Percentiles rank a stretch among this genome's conserved stretches.
phyloP scores from a whole-genome alignment of 1,140 invertebrate genomes.

The Conus ventricosus region DNA sequence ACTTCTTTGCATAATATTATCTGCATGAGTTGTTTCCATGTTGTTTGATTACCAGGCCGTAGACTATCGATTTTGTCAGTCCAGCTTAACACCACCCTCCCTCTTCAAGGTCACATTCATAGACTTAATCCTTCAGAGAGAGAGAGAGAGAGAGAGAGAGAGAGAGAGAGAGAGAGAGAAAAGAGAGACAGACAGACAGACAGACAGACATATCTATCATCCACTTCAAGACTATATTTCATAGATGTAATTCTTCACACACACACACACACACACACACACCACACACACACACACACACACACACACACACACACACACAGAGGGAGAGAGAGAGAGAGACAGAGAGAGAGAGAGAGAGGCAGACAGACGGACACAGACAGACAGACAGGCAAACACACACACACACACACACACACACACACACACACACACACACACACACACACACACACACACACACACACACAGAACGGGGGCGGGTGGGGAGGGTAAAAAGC shows the following conservation, averaged over 20 bases:
- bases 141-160: background rate
- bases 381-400: no score
- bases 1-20: no score
- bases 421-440: conserved; percentile 8
- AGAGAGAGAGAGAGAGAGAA: background rate
- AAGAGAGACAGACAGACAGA: background rate
- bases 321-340: no score
- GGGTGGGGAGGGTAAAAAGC: no score
- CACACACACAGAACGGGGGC: no score
- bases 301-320: conserved; percentile 25
- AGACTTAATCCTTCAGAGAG: background rate
- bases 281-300: conserved; percentile 23
- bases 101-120: background rate
- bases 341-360: no score
- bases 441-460: background rate
- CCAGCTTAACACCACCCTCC: background rate
- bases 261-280: background rate
- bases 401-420: background rate
- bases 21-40: background rate
- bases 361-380: background rate
- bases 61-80: background rate
- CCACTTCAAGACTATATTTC: background rate
- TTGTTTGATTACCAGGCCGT: background rate
- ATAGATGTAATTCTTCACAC: background rate
- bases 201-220: background rate